These are phyloP conservation scores for Kryptolebias marmoratus DNA, from an alignment of 2,113 vertebrate species.

Conservation along the genomic window DNA sequence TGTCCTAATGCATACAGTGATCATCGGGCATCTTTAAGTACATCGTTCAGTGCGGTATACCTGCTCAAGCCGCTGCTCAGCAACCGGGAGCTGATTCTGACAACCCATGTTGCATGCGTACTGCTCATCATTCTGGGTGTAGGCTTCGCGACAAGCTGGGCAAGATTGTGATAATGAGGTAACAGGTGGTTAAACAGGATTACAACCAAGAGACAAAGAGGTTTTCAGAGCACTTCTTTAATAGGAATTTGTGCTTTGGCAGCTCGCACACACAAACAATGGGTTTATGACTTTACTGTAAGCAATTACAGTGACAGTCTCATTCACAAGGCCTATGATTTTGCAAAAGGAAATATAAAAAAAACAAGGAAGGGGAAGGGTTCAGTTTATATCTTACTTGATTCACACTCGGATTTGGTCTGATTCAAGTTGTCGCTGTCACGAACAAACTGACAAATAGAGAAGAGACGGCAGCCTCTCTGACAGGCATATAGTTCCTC, in stretches of 20 bases:
- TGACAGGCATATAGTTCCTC: conserved; percentile 95
- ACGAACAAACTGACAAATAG: conserved; percentile 97
- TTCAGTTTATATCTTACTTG: conserved; percentile 82
- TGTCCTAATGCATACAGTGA: not conserved
- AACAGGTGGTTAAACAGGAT: conserved; percentile 32
- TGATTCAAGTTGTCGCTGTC: conserved; percentile 91
- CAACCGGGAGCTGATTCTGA: conserved; percentile 93
- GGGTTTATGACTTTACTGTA: not conserved
- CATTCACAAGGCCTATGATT: not conserved
- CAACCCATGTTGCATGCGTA: conserved; percentile 96
- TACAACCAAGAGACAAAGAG: not conserved
- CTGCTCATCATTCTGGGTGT: conserved; percentile 89
- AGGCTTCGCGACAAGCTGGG: conserved; percentile 95
- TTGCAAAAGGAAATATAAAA: not conserved
- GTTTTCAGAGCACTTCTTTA: rapidly evolving
- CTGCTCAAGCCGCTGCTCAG: conserved; percentile 90
- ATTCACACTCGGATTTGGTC: conserved; percentile 93
- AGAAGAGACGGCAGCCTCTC: conserved; percentile 96
- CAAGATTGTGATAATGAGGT: conserved; percentile 20
- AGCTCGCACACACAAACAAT: not conserved
- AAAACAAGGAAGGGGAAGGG: too few relatives aligned
- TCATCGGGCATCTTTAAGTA: too few relatives aligned
- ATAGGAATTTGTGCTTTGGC: not conserved
- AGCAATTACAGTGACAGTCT: not conserved
- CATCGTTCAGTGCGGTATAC: conserved; percentile 62